Conservation (phyloP, 2,797 vertebrate species). For the Arremon aurantiirostris region DNA sequence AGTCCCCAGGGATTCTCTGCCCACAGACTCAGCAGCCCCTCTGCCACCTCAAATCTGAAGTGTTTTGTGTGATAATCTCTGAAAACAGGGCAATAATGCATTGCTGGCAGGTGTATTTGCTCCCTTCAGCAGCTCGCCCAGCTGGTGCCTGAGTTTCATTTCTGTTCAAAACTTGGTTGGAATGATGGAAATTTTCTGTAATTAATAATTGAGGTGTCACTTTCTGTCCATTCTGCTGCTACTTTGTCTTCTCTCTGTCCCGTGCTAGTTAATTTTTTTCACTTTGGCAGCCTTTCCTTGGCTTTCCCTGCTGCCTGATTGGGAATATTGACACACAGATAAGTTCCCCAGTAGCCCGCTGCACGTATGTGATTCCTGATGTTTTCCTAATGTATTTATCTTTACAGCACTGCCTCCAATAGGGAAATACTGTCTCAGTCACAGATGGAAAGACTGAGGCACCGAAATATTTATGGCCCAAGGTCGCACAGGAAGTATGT, state of each 20-base stretch:
- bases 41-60: background rate
- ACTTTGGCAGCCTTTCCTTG: background rate
- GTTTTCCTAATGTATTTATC: conserved; percentile 5
- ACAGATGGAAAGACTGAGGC: conserved; percentile 62
- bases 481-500: conserved; percentile 58
- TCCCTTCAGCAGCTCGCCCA: background rate
- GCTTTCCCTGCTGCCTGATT: background rate
- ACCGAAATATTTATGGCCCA: conserved; percentile 63
- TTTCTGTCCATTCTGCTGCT: background rate
- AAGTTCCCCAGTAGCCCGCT: rapidly evolving
- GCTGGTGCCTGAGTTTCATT: background rate
- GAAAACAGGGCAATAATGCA: background rate
- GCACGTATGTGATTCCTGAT: background rate
- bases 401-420: background rate
- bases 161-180: background rate
- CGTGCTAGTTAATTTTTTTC: background rate
- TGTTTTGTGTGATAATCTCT: rapidly evolving
- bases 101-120: conserved; percentile 55
- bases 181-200: background rate
- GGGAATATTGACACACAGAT: background rate
- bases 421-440: conserved; percentile 35
- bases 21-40: background rate
- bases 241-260: background rate
- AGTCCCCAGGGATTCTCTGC: background rate
- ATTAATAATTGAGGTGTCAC: background rate